These are phyloP conservation scores for Tiliacea aurago DNA, from an alignment of 2,888 invertebrate genomes.

Conservation along the genomic window DNA sequence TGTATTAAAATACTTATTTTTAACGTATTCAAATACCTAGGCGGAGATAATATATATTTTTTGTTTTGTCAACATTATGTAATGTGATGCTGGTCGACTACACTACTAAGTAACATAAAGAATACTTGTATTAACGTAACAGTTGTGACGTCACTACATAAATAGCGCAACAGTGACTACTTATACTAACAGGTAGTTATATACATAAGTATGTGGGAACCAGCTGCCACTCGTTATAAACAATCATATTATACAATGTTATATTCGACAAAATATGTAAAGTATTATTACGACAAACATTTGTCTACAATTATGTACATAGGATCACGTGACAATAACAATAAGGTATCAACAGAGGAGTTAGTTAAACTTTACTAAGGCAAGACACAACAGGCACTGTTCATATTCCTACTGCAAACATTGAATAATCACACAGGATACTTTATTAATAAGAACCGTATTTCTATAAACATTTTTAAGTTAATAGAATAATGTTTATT, in stretches of 20 bases:
- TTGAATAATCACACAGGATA: conserved; percentile 48
- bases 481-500: conserved; percentile 8
- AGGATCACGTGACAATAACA: conserved; percentile 54
- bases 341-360: conserved; percentile 62
- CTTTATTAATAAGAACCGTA: conserved; percentile 22
- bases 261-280: conserved; percentile 53
- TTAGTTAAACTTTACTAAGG: conserved; percentile 72
- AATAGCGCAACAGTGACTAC: conserved; percentile 55
- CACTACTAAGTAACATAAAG: conserved; percentile 61
- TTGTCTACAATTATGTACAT: conserved; percentile 63
- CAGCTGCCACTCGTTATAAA: conserved; percentile 58
- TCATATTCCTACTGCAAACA: conserved; percentile 53
- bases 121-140: conserved; percentile 72
- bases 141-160: conserved; percentile 62
- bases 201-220: conserved; percentile 47
- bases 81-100: conserved; percentile 56
- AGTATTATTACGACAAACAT: conserved; percentile 38
- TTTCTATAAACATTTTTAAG: conserved; percentile 19
- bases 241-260: conserved; percentile 54
- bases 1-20: conserved; percentile 53
- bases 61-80: conserved; percentile 56
- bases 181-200: conserved; percentile 51
- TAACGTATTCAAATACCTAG: conserved; percentile 56
- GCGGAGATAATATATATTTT: conserved; percentile 60
- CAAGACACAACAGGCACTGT: conserved; percentile 79